phyloP scores from a whole-genome alignment of 2,797 vertebrate genomes.

The Muscicapa comitata region DNA sequence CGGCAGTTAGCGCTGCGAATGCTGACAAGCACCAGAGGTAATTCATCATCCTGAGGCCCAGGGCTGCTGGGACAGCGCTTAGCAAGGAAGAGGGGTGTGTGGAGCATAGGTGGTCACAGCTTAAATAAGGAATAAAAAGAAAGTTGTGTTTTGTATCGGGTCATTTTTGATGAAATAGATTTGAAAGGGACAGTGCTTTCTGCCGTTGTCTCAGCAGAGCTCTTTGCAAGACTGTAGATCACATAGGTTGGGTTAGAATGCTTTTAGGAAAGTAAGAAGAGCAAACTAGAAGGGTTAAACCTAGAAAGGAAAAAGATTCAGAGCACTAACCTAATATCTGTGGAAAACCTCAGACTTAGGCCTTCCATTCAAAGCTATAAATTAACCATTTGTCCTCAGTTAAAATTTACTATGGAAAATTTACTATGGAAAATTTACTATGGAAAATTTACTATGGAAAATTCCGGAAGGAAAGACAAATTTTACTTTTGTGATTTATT shows the following conservation, averaged over 20 bases:
- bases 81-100: neutral
- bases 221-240: neutral
- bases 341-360: neutral
- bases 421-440: neutral
- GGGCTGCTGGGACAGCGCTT: neutral
- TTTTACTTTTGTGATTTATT: neutral
- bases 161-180: neutral
- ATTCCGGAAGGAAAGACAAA: neutral
- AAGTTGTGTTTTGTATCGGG: neutral
- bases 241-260: neutral
- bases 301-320: neutral
- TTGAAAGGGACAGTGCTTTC: neutral
- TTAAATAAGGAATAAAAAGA: neutral
- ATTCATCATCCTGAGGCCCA: neutral
- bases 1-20: neutral
- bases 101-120: neutral
- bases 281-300: neutral
- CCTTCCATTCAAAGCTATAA: neutral
- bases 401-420: neutral
- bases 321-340: neutral
- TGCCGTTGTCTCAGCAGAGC: neutral
- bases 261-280: neutral
- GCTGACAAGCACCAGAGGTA: neutral
- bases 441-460: neutral
- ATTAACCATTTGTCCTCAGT: neutral